Conservation (phyloP, 2,113 vertebrate genomes). For the Oxygymnocypris stewartii region DNA sequence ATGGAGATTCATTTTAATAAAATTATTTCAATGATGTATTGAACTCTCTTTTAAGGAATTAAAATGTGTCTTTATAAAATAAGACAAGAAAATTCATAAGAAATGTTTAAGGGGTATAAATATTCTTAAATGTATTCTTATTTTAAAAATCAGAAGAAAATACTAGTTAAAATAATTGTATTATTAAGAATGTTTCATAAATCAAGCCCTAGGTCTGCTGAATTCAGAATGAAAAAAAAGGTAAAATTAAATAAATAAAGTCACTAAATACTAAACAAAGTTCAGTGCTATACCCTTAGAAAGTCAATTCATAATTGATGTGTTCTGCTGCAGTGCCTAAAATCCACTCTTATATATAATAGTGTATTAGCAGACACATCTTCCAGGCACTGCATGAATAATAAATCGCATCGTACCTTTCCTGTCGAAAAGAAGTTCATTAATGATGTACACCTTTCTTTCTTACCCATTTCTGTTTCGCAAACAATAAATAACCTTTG, state of each 20-base stretch:
- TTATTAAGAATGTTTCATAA: neutral
- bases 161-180: neutral
- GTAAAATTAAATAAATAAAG: neutral
- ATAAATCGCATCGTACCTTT: conserved; percentile 1
- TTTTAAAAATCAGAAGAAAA: neutral
- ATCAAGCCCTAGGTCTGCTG: neutral
- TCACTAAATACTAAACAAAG: conserved; percentile 1
- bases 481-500: conserved; percentile 31
- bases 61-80: neutral
- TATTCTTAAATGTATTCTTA: neutral
- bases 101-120: neutral
- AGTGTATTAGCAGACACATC: neutral
- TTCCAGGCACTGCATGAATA: conserved; percentile 11
- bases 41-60: neutral
- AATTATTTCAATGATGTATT: too few species aligned
- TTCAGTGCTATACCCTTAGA: neutral
- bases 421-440: neutral
- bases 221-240: too few species aligned
- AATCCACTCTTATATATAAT: neutral
- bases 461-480: neutral
- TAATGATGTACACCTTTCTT: conserved; percentile 27
- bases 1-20: too few species aligned
- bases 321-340: neutral
- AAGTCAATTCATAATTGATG: conserved; percentile 14
- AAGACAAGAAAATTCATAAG: neutral